A percentile compares a stretch with the other conserved stretches of the same genome.
phyloP scores from a whole-genome alignment of 2,113 vertebrate genomes.

The Trichomycterus rosablanca region DNA sequence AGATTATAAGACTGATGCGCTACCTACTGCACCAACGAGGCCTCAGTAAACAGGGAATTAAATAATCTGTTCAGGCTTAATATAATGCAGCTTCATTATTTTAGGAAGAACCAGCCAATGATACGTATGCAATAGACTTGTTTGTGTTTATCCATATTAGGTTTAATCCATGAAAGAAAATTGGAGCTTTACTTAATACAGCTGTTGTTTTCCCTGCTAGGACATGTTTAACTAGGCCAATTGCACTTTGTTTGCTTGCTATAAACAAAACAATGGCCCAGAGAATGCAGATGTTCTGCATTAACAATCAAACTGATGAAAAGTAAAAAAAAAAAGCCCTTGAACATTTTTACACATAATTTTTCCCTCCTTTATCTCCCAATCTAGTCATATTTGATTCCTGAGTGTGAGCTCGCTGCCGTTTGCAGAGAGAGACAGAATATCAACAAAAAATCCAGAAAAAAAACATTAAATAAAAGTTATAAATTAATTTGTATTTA shows the following conservation, averaged over 20 bases:
- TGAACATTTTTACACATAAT: too few species aligned
- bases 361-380: too few species aligned
- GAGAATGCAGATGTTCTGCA: constrained; percentile 39
- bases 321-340: too few species aligned
- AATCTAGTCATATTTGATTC: too few species aligned
- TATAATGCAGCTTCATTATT: constrained; percentile 35
- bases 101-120: constrained; percentile 23
- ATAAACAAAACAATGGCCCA: constrained; percentile 50
- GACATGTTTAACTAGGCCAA: constrained; percentile 48
- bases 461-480: constrained; percentile 8
- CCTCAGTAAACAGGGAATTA: constrained; percentile 37
- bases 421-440: constrained; percentile 21
- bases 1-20: too few species aligned
- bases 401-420: too few species aligned
- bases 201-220: not conserved
- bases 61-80: not conserved
- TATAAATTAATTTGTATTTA: not conserved
- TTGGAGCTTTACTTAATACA: constrained; percentile 25
- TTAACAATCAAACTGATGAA: constrained; percentile 46
- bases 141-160: constrained; percentile 47
- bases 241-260: constrained; percentile 52
- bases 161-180: constrained; percentile 31
- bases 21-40: too few species aligned
- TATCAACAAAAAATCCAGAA: constrained; percentile 9
- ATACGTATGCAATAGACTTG: constrained; percentile 25